Base-by-base conservation (phyloP, 2,888 invertebrate genomes). In the Standfussiana lucernea region DNA sequence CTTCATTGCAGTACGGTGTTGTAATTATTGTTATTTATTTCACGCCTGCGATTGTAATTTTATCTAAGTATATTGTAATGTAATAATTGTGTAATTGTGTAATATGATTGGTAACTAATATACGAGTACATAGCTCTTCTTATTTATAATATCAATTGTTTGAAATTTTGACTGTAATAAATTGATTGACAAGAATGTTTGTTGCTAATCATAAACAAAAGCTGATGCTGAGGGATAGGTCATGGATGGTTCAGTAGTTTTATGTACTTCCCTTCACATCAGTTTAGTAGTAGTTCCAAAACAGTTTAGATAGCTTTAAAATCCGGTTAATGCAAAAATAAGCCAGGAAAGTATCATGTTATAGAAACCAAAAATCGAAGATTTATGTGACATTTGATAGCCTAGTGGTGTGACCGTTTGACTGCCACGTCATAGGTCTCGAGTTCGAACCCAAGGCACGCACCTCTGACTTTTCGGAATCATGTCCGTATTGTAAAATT, bases 1-100 rank as follows among this genome's bases (percentile, higher is more conserved):
- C n/a, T n/a, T n/a, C n/a, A n/a, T 56, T 35, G 28, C 5, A 32
- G 7, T 15, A 21, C 32, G 6, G n/a, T 73, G 6, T 45, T 24
- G 47, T 59, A 59, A 59, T 66, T 28, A 37, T 64, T 77, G 8
- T 28, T 28, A 37, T 35, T 35, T 64, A 45, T 45, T 53, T 45
- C 28, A 28, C 28, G 13, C 42, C 42, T 45, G 45, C 28, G 21
- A 50, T 5, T 76, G 53, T 64, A 53, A 77, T n/a, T 45, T 24
- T 15, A 75, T 77, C 62, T n/a, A 18, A 18, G n/a, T 40, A 21
- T 1, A 5, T 15, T 32, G 0, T 59, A 7, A 7, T 32, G 61
- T 37, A 24, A 35, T 8, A 37, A 5, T 37, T 0, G 37, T 37
- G n/a, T n/a, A n/a, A n/a, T 37, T 62, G 15, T 24, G 35, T 42